phyloP scores from a whole-genome alignment of 64 coral and sea anemone species.

The Trachythela sp. region DNA sequence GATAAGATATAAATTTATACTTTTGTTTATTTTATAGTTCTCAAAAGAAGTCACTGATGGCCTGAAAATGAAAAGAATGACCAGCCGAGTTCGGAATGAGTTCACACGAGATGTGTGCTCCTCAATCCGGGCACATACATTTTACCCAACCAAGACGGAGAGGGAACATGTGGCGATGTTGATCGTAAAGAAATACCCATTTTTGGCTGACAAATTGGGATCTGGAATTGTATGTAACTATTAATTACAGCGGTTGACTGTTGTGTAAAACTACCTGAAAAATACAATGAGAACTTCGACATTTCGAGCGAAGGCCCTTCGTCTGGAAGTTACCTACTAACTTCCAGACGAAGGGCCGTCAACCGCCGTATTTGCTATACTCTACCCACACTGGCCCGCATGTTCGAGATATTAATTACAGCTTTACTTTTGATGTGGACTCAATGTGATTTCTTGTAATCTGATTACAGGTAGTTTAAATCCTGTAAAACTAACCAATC shows the following conservation, averaged over 20 bases:
- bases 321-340: too few species aligned
- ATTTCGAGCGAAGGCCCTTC: too few species aligned
- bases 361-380: too few species aligned
- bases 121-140: slow-evolving; percentile 6
- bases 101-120: slow-evolving; percentile 5
- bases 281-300: too few species aligned
- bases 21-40: slow-evolving; percentile 4
- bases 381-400: too few species aligned
- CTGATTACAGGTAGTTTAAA: too few species aligned
- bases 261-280: too few species aligned
- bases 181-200: slow-evolving; percentile 10
- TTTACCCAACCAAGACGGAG: neutral
- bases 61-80: neutral
- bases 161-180: neutral
- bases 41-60: neutral
- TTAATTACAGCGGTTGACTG: too few species aligned
- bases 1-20: neutral
- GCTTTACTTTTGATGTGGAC: neutral
- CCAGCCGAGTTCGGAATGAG: neutral
- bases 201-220: slow-evolving; percentile 19
- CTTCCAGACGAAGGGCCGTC: too few species aligned
- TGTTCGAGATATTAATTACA: neutral
- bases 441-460: neutral
- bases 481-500: too few species aligned
- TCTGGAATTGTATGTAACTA: neutral